Evolutionary conservation across 2,888 invertebrate genomes (phyloP).

Genomic region (Agrotis segetum): DNA sequence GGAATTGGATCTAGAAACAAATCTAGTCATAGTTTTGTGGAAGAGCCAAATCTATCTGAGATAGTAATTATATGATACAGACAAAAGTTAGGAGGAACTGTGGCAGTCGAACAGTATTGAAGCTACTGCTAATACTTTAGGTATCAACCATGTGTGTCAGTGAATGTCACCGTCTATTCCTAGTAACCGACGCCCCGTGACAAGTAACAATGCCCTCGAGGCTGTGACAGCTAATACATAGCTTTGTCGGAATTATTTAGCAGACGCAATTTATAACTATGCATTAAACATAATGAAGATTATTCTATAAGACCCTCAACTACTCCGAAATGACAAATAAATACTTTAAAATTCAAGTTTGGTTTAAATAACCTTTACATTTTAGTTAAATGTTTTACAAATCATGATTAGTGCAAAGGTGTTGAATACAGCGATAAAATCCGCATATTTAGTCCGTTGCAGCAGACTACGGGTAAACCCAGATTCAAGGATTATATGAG

Average conservation of each 20-base stretch:
- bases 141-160: not conserved
- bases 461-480: conserved; percentile 11
- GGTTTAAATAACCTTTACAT: not conserved
- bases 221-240: not conserved
- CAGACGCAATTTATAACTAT: too few species aligned
- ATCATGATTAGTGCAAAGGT: conserved; percentile 7
- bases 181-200: not conserved
- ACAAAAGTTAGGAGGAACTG: too few species aligned
- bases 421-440: conserved; percentile 4
- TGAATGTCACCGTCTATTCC: not conserved
- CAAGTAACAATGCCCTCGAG: not conserved
- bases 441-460: not conserved
- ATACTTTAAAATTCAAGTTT: not conserved
- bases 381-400: conserved; percentile 11
- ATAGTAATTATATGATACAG: not conserved
- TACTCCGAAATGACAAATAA: not conserved
- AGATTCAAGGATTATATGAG: conserved; percentile 16
- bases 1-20: not conserved
- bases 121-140: not conserved
- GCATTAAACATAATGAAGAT: not conserved
- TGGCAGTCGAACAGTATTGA: not conserved
- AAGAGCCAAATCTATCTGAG: not conserved
- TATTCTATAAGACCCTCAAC: not conserved
- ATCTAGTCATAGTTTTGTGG: not conserved
- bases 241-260: too few species aligned